Base-by-base conservation (phyloP, 2,113 vertebrate genomes). In the Chaetodon auriga region DNA sequence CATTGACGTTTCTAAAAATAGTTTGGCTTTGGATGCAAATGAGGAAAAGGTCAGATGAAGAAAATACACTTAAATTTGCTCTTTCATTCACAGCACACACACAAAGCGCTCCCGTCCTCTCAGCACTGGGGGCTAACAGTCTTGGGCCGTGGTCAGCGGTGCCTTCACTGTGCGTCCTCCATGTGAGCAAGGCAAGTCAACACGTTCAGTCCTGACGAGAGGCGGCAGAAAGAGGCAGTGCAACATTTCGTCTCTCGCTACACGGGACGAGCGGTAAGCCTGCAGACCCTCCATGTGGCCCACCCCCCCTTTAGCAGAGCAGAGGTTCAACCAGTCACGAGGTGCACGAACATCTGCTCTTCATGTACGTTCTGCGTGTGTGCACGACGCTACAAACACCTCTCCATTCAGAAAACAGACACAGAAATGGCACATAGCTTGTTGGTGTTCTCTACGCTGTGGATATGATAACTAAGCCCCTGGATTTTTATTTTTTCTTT, bases 391-490 rank as follows among this genome's bases (percentile, higher is more conserved):
- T 68, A 79, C 2, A 7, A 65, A 66, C n/a, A 54, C 46, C 49
- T 81, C 69, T 55, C 66, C 23, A 8, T 16, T 64, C 49, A 86
- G 54, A 78, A 78, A 57, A 62, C 2, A 71, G 51, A 86, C 35
- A 71, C 69, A 81, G 55, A 89, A 91, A 92, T 94, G 94, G 92
- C 93, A 94, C 93, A 18, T 89, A 76, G 80, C 74, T 79, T 76
- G 80, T 68, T 78, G 77, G 77, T 68, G 73, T 77, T 82, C 30
- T 89, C 81, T 68, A 69, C 48, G 70, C 53, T 72, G 82, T 75
- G 62, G 45, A 78, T 53, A 58, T 55, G 19, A 61, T 82, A 57
- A 62, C 43, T 84, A 53, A 8, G 18, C 46, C 68, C 79, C 4
- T 49, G 23, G 13, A 35, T 81, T 75, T 83, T 81, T 75, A 64